Conservation (phyloP, 2,888 invertebrate genomes). For the Phortica okadai region DNA sequence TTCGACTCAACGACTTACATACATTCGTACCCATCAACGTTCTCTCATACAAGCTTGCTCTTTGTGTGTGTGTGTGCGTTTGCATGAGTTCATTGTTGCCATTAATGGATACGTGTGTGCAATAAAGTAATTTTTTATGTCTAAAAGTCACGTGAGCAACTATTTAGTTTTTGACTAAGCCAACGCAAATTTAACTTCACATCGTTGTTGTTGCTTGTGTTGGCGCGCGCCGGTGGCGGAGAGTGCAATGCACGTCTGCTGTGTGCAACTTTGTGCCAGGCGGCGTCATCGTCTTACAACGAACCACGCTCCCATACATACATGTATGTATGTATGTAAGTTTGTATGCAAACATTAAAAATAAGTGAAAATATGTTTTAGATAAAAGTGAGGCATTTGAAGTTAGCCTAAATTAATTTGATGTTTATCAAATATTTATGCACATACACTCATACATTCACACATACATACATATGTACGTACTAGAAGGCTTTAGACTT, state of each 20-base stretch:
- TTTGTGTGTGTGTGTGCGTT: slow-evolving; percentile 8
- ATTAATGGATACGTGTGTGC: slow-evolving; percentile 64
- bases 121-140: slow-evolving; percentile 69
- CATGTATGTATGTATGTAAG: slow-evolving; percentile 17
- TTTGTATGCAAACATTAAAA: not conserved
- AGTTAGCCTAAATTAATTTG: slow-evolving; percentile 61
- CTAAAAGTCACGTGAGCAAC: slow-evolving; percentile 68
- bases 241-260: not conserved
- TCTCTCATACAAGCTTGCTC: slow-evolving; percentile 21
- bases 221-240: no score
- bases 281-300: slow-evolving; percentile 48
- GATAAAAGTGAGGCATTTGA: slow-evolving; percentile 50
- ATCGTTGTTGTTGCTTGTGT: no score
- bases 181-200: not conserved
- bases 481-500: not conserved
- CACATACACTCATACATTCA: not conserved
- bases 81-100: slow-evolving; percentile 69
- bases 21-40: slow-evolving; percentile 3
- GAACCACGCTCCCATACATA: slow-evolving; percentile 1
- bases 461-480: not conserved
- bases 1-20: not conserved
- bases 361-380: slow-evolving; percentile 56
- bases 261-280: slow-evolving; percentile 63
- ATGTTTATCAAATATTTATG: slow-evolving; percentile 59
- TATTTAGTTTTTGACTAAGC: slow-evolving; percentile 64